phyloP scores from a whole-genome alignment of 2,797 vertebrate species.

The Eulemur albifrons region DNA sequence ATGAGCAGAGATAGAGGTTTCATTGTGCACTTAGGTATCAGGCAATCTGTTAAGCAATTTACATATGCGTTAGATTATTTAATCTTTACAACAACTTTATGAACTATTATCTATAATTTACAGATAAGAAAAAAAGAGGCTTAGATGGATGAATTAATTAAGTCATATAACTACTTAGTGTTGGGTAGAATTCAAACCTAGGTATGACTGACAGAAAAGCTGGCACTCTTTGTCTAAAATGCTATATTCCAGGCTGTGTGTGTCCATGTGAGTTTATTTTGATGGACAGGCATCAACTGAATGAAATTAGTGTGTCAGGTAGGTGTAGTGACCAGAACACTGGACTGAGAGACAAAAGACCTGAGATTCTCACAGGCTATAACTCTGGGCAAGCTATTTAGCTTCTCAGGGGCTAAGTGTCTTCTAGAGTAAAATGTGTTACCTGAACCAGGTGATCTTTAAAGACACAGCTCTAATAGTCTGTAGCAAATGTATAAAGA shows the following conservation, averaged over 20 bases:
- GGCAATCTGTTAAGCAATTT: not conserved
- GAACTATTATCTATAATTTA: not conserved
- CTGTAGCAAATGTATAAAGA: not conserved
- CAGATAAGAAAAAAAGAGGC: not conserved
- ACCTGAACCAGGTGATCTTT: not conserved
- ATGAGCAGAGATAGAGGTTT: not conserved
- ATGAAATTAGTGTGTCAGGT: not conserved
- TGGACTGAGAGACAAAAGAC: not conserved
- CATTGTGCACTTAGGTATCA: not conserved
- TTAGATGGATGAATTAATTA: not conserved
- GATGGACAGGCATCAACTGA: not conserved
- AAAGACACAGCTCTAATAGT: not conserved
- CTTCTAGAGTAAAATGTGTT: not conserved
- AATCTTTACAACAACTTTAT: not conserved
- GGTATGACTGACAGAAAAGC: not conserved
- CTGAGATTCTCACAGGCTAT: not conserved
- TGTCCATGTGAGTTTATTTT: not conserved
- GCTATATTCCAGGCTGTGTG: not conserved
- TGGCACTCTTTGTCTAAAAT: not conserved
- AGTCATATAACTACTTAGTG: not conserved
- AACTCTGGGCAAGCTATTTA: not conserved
- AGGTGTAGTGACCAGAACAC: not conserved
- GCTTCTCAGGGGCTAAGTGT: not conserved
- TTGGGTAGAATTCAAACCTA: conserved; percentile 11
- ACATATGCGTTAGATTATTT: not conserved